phyloP scores from a whole-genome alignment of 2,797 vertebrate genomes.

The Chrosomus eos region DNA sequence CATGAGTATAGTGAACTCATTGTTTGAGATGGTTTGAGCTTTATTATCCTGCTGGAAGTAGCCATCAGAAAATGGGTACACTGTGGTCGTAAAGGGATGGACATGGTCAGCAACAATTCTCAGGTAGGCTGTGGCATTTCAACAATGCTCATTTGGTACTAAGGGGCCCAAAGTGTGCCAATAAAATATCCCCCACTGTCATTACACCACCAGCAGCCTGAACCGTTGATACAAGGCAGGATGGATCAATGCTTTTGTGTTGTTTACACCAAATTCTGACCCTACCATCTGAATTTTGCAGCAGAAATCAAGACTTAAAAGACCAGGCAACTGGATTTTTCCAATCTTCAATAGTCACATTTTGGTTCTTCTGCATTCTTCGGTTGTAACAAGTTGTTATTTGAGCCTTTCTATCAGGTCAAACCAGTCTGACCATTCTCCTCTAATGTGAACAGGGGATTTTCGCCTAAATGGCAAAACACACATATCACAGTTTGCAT shows the following conservation, averaged over 20 bases:
- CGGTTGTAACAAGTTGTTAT: not conserved
- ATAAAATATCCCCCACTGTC: not conserved
- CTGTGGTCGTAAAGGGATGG: constrained; percentile 46
- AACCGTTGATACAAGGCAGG: constrained; percentile 45
- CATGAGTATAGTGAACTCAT: not conserved
- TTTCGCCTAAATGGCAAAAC: too few species aligned
- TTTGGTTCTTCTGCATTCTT: not conserved
- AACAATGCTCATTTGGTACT: not conserved
- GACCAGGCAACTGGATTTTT: not conserved
- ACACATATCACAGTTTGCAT: not conserved
- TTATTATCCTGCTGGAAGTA: constrained; percentile 51
- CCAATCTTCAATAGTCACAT: not conserved
- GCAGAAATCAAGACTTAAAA: constrained; percentile 1
- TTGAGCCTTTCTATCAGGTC: not conserved
- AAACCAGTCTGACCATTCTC: too few species aligned
- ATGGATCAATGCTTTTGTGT: constrained; percentile 53
- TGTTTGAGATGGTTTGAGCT: not conserved
- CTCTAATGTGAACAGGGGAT: too few species aligned
- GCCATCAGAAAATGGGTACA: constrained; percentile 46
- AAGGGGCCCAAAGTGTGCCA: too few species aligned
- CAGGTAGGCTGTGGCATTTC: not conserved
- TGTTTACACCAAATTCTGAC: constrained; percentile 57
- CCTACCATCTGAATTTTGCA: constrained; percentile 44
- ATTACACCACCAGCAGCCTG: not conserved
- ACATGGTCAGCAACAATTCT: not conserved